Conservation (phyloP, 1,140 invertebrate genomes). For the Lepidotrigona ventralis region DNA sequence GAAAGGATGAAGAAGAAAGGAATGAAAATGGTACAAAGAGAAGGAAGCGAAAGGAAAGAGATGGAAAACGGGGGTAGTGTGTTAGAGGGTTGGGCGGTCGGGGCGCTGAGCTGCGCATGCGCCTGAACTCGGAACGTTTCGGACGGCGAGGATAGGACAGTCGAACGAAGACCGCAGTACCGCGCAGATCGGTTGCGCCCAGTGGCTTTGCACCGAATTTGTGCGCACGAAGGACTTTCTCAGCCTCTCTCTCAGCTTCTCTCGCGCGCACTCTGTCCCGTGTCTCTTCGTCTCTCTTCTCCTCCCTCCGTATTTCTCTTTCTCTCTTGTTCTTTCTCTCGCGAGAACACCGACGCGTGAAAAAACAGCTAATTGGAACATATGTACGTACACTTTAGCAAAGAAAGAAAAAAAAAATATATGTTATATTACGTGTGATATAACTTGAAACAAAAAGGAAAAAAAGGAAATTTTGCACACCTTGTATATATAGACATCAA, state of each 20-base stretch:
- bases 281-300: conserved; percentile 1
- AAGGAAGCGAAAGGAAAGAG: conserved; percentile 15
- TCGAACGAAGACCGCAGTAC: conserved; percentile 63
- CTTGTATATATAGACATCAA: background rate
- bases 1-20: background rate
- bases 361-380: background rate
- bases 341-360: background rate
- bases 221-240: conserved; percentile 34
- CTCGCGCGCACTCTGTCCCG: conserved; percentile 20
- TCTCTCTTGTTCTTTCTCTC: conserved; percentile 8
- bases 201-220: conserved; percentile 50
- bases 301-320: conserved; percentile 15
- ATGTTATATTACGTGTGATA: background rate
- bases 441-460: background rate
- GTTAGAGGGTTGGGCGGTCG: conserved; percentile 49
- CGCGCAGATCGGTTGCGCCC: conserved; percentile 49
- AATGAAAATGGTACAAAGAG: conserved; percentile 17
- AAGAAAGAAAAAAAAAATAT: background rate
- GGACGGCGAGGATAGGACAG: conserved; percentile 52
- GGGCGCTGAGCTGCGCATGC: conserved; percentile 9
- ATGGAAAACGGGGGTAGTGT: conserved; percentile 43
- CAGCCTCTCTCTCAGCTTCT: conserved; percentile 5
- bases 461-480: background rate
- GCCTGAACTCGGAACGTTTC: background rate
- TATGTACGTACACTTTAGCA: background rate